A percentile compares a stretch with the other conserved stretches of the same genome.
phyloP scores from a whole-genome alignment of 2,797 vertebrate species.

The Falco rusticolus region DNA sequence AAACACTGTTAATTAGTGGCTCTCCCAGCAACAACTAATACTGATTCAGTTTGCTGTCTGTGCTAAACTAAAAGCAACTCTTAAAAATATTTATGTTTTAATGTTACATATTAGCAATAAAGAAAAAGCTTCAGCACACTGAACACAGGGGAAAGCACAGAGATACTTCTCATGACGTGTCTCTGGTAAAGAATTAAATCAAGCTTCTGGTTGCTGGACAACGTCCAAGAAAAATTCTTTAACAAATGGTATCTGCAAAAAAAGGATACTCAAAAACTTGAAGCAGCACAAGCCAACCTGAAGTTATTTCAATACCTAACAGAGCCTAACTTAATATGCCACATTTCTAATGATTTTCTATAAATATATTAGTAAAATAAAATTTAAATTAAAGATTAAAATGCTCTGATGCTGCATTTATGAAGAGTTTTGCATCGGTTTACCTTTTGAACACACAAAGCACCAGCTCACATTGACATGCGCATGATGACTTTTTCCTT shows the following conservation, averaged over 20 bases:
- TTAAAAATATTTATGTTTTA: conserved; percentile 36
- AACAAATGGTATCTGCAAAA: neutral
- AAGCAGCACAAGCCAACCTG: neutral
- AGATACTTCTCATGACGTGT: neutral
- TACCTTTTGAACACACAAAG: conserved; percentile 98
- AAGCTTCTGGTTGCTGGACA: neutral
- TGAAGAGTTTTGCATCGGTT: neutral
- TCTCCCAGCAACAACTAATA: neutral
- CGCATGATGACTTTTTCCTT: conserved; percentile 92
- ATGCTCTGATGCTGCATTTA: accelerated
- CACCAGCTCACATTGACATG: conserved; percentile 99
- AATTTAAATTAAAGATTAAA: neutral
- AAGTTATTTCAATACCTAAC: neutral
- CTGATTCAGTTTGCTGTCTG: neutral
- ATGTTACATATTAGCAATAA: neutral
- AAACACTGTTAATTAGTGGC: conserved; percentile 23
- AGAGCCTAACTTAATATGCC: neutral
- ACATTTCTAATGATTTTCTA: neutral
- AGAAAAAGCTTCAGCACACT: neutral
- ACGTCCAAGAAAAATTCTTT: neutral
- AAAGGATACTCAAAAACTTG: neutral
- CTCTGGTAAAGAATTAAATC: neutral
- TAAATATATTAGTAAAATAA: neutral
- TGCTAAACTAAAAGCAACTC: conserved; percentile 5
- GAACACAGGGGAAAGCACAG: neutral